Evolutionary conservation across 2,113 vertebrate genomes (phyloP), one percentile per base, ranked within the genome.

Genomic region (Salvator merianae): DNA sequence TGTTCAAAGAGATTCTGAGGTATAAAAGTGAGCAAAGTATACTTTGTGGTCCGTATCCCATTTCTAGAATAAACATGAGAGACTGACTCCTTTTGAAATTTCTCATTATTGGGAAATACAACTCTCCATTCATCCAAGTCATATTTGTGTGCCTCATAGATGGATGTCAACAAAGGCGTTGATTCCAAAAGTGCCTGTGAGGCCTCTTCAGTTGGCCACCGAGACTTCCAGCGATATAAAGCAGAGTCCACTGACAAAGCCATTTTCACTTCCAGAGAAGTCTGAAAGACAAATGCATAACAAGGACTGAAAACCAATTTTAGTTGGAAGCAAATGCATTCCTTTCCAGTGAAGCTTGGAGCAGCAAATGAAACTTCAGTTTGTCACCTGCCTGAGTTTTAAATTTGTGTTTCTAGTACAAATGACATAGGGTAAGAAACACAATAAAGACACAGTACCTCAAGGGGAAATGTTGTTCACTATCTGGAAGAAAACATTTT

Each of bases 1-100:
- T 97, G 96, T 71, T 95, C 93, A 77, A 94, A 91, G 70, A 97
- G 84, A 63, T 95, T 96, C 87, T 71, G 91, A 9, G 95, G 96
- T 82, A 97, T 86, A 90, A 97, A 97, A 32, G 89, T 96, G 83
- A 96, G n/a, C n/a, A 95, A 83, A 0, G 89, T 96, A 4, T 97
- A 96, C 79, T 95, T 96, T 83, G 93, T 94, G 0, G 95, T 96
- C 50, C 81, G 88, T 86, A 96, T 95, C 40, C 65, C 83, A 38
- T 97, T 97, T 90, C 93, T 86, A 1, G 83, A 38, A 87, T 95
- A 96, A 68, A 83, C 80, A 0, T 2, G 1, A 74, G 88, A 90
- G 55, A 59, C 5, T 83, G 90, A 93, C 22, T 91, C 86, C 38
- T 81, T 78, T 77, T 90, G 63, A 72, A 89, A 91, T 20, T 30